Conservation (phyloP, 2,797 vertebrate species). For the Sternotherus odoratus region DNA sequence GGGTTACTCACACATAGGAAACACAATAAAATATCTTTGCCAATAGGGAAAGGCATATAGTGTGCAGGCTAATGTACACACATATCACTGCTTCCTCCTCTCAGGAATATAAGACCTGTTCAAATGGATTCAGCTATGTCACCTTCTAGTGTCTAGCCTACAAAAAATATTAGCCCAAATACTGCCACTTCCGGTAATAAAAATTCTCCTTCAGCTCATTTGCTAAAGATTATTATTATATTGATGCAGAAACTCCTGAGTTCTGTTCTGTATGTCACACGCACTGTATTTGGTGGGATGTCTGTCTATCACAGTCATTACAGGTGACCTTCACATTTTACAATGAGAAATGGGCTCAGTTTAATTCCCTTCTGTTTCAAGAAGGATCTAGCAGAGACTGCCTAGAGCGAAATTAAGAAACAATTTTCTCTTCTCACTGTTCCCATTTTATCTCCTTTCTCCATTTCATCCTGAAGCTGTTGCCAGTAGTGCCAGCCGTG, state of each 20-base stretch:
- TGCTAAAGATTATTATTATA: background rate
- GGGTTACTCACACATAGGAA: background rate
- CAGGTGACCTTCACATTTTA: slow-evolving; percentile 26
- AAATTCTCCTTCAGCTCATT: background rate
- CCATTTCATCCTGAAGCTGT: slow-evolving; percentile 44
- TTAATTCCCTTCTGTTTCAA: slow-evolving; percentile 21
- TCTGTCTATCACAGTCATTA: slow-evolving; percentile 9
- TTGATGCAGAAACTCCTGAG: background rate
- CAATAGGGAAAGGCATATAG: background rate
- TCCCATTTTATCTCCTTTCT: slow-evolving; percentile 55
- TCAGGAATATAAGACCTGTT: background rate
- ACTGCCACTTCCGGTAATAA: background rate
- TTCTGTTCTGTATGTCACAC: background rate
- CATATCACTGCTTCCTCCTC: background rate
- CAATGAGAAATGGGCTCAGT: slow-evolving; percentile 11
- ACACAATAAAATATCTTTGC: background rate
- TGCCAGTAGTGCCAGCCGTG: slow-evolving; percentile 31
- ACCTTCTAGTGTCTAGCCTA: background rate
- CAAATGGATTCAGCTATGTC: background rate
- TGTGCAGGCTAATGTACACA: background rate
- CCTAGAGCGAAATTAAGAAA: slow-evolving; percentile 52
- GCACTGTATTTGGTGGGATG: background rate
- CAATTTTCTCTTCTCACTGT: slow-evolving; percentile 46
- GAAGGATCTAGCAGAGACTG: background rate
- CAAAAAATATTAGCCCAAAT: background rate